phyloP scores from a whole-genome alignment of 2,113 vertebrate species.

The Anoplopoma fimbria region DNA sequence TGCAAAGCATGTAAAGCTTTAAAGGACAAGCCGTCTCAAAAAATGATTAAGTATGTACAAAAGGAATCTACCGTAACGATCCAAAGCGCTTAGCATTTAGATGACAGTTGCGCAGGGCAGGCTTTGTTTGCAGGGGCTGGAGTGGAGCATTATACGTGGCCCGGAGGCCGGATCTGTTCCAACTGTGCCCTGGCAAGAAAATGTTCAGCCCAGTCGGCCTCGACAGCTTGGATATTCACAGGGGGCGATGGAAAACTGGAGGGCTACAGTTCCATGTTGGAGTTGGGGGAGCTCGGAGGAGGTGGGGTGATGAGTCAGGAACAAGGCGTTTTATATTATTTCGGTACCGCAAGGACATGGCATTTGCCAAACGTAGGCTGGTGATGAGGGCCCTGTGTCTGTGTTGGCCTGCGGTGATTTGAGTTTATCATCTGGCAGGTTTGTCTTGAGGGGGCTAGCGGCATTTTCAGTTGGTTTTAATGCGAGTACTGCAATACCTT shows the following conservation, averaged over 20 bases:
- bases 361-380: slow-evolving; percentile 51
- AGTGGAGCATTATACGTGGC: slow-evolving; percentile 73
- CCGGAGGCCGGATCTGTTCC: slow-evolving; percentile 83
- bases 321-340: slow-evolving; percentile 70
- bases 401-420: slow-evolving; percentile 40
- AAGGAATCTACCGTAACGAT: slow-evolving; percentile 53
- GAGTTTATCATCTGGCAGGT: slow-evolving; percentile 46
- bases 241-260: slow-evolving; percentile 81
- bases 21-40: slow-evolving; percentile 55
- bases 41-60: slow-evolving; percentile 55
- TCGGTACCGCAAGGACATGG: slow-evolving; percentile 63
- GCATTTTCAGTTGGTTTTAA: slow-evolving; percentile 29
- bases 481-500: slow-evolving; percentile 20
- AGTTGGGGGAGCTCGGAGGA: slow-evolving; percentile 45
- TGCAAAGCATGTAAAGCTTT: slow-evolving; percentile 52
- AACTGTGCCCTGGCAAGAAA: slow-evolving; percentile 84
- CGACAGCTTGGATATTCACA: slow-evolving; percentile 85
- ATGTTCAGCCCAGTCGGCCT: slow-evolving; percentile 75
- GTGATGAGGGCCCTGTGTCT: background rate
- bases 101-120: slow-evolving; percentile 76
- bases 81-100: slow-evolving; percentile 79
- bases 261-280: slow-evolving; percentile 61
- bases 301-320: slow-evolving; percentile 63
- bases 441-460: slow-evolving; percentile 4
- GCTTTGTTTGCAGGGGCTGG: slow-evolving; percentile 76